phyloP scores from a whole-genome alignment of 2,797 vertebrate species.

The Scyliorhinus canicula region DNA sequence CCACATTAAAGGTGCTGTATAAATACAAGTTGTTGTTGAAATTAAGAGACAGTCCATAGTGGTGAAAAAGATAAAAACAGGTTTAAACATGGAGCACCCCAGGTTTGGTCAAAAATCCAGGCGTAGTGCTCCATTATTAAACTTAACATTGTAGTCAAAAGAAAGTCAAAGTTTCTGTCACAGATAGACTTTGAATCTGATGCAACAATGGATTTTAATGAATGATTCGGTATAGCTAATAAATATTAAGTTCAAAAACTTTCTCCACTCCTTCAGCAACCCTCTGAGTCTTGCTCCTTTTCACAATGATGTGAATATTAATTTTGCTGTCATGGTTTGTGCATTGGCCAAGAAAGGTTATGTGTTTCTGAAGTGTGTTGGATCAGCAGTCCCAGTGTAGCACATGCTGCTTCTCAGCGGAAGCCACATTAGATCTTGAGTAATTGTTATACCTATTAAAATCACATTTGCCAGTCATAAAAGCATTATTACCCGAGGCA shows the following conservation, averaged over 20 bases:
- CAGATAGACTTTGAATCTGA: background rate
- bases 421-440: background rate
- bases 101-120: background rate
- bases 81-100: background rate
- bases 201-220: background rate
- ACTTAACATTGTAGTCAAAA: background rate
- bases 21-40: background rate
- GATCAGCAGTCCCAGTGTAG: background rate
- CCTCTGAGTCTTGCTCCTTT: background rate
- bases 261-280: background rate
- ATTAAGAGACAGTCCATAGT: background rate
- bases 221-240: background rate
- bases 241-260: conserved; percentile 6
- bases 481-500: background rate
- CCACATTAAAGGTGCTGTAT: background rate
- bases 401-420: background rate
- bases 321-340: background rate
- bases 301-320: background rate
- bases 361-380: background rate
- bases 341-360: background rate
- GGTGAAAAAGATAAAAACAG: background rate
- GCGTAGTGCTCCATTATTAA: background rate
- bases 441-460: conserved; percentile 14
- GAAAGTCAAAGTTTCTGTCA: background rate
- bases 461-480: background rate